Percentiles rank a stretch among this genome's conserved stretches.
Conservation (phyloP, 92 coral and sea anemone genomes). For the Epizoanthus ramosus region DNA sequence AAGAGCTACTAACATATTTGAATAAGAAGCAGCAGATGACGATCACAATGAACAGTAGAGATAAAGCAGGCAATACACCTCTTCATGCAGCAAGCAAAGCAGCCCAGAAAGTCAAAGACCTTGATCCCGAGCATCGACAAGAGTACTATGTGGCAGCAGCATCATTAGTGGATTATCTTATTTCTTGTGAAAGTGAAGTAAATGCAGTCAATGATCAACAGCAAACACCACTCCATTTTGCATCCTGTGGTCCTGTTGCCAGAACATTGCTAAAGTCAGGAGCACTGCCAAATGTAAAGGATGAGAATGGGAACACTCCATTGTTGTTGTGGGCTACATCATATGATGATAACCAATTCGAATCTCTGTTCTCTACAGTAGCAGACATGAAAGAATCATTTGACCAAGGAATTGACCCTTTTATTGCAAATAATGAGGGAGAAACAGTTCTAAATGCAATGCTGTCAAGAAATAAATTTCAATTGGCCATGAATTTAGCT, state of each 20-base stretch:
- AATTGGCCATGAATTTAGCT: background rate
- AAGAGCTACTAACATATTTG: background rate
- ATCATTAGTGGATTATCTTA: background rate
- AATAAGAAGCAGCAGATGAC: background rate
- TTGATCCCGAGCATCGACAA: background rate
- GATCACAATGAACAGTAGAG: slow-evolving; percentile 7
- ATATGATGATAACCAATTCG: background rate
- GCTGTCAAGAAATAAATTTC: background rate
- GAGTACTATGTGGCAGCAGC: background rate
- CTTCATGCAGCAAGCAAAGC: slow-evolving; percentile 1
- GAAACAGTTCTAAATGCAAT: background rate
- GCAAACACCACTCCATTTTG: slow-evolving; percentile 18
- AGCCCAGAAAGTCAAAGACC: background rate
- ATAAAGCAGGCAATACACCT: slow-evolving; percentile 10
- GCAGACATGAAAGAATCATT: background rate
- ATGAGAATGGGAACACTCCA: slow-evolving; percentile 23
- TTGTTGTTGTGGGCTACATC: background rate
- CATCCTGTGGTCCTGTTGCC: background rate
- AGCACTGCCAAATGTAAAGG: background rate
- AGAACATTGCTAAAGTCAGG: background rate
- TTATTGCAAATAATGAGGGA: background rate
- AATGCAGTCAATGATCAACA: slow-evolving; percentile 11
- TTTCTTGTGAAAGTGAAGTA: background rate
- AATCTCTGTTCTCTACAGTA: background rate
- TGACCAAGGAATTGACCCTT: too few relatives aligned